Evolutionary conservation across 2,797 vertebrate genomes (phyloP), one percentile per base, ranked within the genome.

Genomic region (Acanthiza pusilla): DNA sequence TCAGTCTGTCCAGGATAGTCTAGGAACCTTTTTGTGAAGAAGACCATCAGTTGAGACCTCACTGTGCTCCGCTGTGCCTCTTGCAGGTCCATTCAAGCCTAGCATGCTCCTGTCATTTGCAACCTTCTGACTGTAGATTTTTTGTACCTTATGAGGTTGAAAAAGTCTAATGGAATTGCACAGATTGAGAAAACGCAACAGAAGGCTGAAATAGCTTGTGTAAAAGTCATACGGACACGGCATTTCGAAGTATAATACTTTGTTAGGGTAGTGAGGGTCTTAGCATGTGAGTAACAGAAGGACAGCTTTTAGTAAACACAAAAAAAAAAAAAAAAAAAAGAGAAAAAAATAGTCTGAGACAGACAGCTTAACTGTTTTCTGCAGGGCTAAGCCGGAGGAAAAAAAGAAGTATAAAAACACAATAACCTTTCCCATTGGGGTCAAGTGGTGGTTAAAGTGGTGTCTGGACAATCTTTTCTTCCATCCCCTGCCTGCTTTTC

Each of bases 381-480:
- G 71, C 73, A 81, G 72, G 93, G 73, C 71, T 87, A 74, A 63
- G 70, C 79, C 50, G 91, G 73, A 80, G 85, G 26, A 91, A 95
- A 85, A 74, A 91, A 91, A 79, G 21, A 81, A 85, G 36, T 22
- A 60, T 53, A 77, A 91, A 88, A 92, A 10, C 26, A 71, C 83
- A 97, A 70, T 85, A 94, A 91, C 63, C 79, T 88, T 88, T 76
- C n/a, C 88, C 60, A 32, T 84, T 85, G 91, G 85, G 96, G 93
- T 93, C 94, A 96, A 96, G 93, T 78, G 85, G 30, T 81, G 94
- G 93, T 94, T 95, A 88, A 96, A 95, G 29, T 16, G 22, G 50
- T 90, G 61, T 89, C 73, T 94, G 94, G 94, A 88, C 79, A 94
- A 76, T 79, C 47, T 96, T 95, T 92, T 89, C 55, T 79, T 84